These are phyloP conservation scores for Hydropsyche tenuis DNA, from an alignment of 1,140 invertebrate genomes.

Conservation along the genomic window DNA sequence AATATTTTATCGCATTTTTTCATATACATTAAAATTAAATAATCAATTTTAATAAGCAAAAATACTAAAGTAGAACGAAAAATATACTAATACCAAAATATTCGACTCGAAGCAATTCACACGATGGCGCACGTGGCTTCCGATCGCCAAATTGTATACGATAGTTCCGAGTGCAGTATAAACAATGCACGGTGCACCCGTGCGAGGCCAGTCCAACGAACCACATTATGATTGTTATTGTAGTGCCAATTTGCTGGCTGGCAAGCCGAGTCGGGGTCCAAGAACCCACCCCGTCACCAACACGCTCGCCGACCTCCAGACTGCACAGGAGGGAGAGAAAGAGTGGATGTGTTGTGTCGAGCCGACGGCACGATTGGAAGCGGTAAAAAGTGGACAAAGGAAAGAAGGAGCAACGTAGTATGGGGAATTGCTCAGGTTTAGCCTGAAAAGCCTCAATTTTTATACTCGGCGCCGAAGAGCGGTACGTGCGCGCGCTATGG, in stretches of 20 bases:
- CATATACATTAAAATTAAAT: no score
- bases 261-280: conserved; percentile 12
- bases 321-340: background rate
- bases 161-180: conserved; percentile 36
- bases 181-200: conserved; percentile 42
- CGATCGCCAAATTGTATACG: conserved; percentile 38
- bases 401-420: background rate
- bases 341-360: conserved; percentile 21
- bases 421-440: conserved; percentile 31
- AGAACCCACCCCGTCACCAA: background rate
- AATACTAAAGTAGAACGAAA: no score
- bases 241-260: conserved; percentile 46
- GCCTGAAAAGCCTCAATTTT: conserved; percentile 28
- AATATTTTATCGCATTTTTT: no score
- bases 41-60: no score
- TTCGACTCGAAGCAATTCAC: background rate
- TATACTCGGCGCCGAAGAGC: background rate
- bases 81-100: background rate
- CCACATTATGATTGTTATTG: conserved; percentile 50
- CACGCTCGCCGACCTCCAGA: background rate
- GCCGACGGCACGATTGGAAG: conserved; percentile 43
- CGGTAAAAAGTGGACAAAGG: conserved; percentile 42
- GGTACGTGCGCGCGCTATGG: background rate
- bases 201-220: conserved; percentile 35
- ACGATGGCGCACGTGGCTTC: conserved; percentile 6